Evolutionary conservation across 2,113 vertebrate genomes (phyloP).

Genomic region (Caretta caretta): DNA sequence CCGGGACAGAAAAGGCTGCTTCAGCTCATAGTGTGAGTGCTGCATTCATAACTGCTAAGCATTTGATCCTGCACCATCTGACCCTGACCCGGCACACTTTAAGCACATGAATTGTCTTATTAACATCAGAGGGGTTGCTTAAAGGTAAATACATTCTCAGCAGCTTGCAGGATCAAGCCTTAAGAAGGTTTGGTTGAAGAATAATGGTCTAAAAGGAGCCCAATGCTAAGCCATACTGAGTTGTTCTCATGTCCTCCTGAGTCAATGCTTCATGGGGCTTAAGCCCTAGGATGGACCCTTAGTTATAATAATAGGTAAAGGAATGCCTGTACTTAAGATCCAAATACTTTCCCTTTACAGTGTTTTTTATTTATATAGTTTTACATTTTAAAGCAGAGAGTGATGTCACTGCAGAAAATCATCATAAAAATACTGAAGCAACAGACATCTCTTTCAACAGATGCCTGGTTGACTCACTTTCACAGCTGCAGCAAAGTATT

Average conservation of each 20-base stretch:
- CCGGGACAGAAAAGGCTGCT: not conserved
- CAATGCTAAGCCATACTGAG: slow-evolving; percentile 21
- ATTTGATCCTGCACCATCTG: not conserved
- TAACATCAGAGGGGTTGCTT: slow-evolving; percentile 32
- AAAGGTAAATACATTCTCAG: slow-evolving; percentile 45
- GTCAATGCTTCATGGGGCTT: slow-evolving; percentile 3
- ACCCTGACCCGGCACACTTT: slow-evolving; percentile 13
- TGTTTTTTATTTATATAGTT: not conserved
- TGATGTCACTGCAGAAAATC: slow-evolving; percentile 64
- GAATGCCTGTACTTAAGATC: slow-evolving; percentile 11
- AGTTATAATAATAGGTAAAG: not conserved
- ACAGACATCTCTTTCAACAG: slow-evolving; percentile 53
- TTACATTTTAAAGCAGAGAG: slow-evolving; percentile 43
- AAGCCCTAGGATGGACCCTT: not conserved
- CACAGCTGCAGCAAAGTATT: slow-evolving; percentile 70
- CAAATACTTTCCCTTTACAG: not conserved
- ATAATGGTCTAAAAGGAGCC: slow-evolving; percentile 40
- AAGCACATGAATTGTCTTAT: slow-evolving; percentile 15
- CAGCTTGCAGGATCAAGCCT: slow-evolving; percentile 42
- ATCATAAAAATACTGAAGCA: slow-evolving; percentile 34
- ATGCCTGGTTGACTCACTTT: slow-evolving; percentile 65
- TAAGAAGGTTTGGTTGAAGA: slow-evolving; percentile 56
- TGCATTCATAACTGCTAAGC: slow-evolving; percentile 1
- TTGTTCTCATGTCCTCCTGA: slow-evolving; percentile 3
- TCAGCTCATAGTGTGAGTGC: not conserved